Base-by-base conservation (phyloP, 2,888 invertebrate genomes). In the Apotomis turbidana region DNA sequence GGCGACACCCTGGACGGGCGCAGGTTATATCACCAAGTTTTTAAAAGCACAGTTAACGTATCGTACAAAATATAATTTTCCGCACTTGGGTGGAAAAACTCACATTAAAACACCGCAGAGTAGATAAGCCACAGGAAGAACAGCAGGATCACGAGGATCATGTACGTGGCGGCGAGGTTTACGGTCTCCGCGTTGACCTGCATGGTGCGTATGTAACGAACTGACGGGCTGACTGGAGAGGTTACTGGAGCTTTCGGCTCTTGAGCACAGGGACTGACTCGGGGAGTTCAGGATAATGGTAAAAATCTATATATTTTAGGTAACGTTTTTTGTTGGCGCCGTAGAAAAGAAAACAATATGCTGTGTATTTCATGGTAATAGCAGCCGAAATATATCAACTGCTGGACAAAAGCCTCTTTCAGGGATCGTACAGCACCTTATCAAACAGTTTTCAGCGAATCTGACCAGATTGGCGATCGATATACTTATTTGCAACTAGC, bases 151-250 rank as follows among this genome's bases (percentile, higher is more conserved):
- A 96, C 94, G 69, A 96, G 93, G 85, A 96, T 96, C 87, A 95
- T 91, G 84, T 96, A 96, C 70, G 96, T 96, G 79, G 96, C 95
- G 68, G 96, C 93, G 78, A 96, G 92, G 86, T 95, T 96, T 68
- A 94, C 94, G 59, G 95, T 95, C 88, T 96, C 96, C 49, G 94
- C 93, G 90, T 93, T 94, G 85, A 92, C 88, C 81, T 92, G 88
- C 93, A 93, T 94, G 89, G 79, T 84, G 82, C 85, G 79, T 80
- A 79, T 80, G 79, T 81, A 78, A 68, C 63, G 69, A 71, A 70
- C 79, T 79, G 44, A 8, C n/a, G 84, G 76, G 90, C 90, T 88
- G 89, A 85, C 77, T 76, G 76, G 81, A 82, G 81, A 82, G 81
- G 82, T 78, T 76, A 74, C 79, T 79, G 75, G 78, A 80, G 76